Evolutionary conservation across 2,888 invertebrate genomes (phyloP).

Genomic region (Steinernema scapterisci): DNA sequence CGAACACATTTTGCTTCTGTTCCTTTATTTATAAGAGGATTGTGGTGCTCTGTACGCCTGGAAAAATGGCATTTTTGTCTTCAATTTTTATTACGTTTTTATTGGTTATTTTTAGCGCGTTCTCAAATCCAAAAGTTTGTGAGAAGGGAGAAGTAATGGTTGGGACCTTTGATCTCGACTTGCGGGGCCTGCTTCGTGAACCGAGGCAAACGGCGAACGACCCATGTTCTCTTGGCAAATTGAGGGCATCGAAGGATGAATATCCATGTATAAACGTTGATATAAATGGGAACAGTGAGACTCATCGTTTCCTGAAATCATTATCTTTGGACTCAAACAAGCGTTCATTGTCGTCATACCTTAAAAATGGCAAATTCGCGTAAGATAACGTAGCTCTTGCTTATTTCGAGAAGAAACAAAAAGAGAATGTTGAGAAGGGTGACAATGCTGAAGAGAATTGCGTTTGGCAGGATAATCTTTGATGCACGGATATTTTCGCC

Average conservation of each 20-base stretch:
- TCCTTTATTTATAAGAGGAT: too few relatives aligned
- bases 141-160: neutral
- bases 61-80: too few relatives aligned
- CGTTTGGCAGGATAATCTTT: conserved; percentile 16
- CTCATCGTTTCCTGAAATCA: conserved; percentile 17
- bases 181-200: neutral
- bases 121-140: neutral
- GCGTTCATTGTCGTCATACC: neutral
- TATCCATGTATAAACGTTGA: conserved; percentile 19
- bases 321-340: neutral
- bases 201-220: neutral
- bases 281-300: conserved; percentile 12
- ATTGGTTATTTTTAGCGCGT: neutral
- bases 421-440: conserved; percentile 13
- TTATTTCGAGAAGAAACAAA: neutral
- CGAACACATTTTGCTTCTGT: too few relatives aligned
- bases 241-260: conserved; percentile 20
- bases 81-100: too few relatives aligned
- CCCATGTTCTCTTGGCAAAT: neutral
- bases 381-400: too few relatives aligned
- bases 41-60: too few relatives aligned
- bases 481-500: conserved; percentile 15
- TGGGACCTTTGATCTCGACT: neutral
- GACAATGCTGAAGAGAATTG: conserved; percentile 8
- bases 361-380: conserved; percentile 12